Percentiles rank a stretch among this genome's conserved stretches.
Evolutionary conservation across 2,113 vertebrate genomes (phyloP).

Genomic region (Pristiophorus japonicus): DNA sequence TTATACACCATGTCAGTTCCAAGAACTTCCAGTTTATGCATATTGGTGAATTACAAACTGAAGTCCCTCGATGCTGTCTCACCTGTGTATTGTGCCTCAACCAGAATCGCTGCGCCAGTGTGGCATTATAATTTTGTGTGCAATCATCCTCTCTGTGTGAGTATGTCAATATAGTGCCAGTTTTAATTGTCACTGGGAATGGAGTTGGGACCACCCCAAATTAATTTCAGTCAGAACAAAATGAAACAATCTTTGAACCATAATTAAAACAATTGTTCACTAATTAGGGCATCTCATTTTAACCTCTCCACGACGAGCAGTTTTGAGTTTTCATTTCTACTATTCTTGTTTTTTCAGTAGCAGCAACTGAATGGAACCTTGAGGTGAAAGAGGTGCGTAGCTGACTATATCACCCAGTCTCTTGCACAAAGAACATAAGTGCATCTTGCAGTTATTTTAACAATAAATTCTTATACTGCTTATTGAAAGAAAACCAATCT

Average conservation of each 20-base stretch:
- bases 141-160: not conserved
- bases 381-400: not conserved
- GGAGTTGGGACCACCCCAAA: not conserved
- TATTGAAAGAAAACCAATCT: not conserved
- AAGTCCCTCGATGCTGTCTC: not conserved
- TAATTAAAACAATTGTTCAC: not conserved
- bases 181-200: not conserved
- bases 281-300: not conserved
- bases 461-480: not conserved
- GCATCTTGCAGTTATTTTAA: not conserved
- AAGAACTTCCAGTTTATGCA: not conserved
- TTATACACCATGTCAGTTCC: not conserved
- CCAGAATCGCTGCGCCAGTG: not conserved
- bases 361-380: not conserved
- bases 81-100: not conserved
- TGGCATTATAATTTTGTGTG: not conserved
- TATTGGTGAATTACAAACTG: not conserved
- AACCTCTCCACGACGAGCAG: not conserved
- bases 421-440: not conserved
- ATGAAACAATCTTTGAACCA: not conserved
- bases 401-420: not conserved
- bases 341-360: not conserved
- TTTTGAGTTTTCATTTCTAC: not conserved
- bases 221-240: not conserved
- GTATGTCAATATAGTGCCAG: not conserved